These are phyloP conservation scores for Psittacula cyanocephala DNA, from an alignment of 2,113 vertebrate species.

Conservation along the genomic window DNA sequence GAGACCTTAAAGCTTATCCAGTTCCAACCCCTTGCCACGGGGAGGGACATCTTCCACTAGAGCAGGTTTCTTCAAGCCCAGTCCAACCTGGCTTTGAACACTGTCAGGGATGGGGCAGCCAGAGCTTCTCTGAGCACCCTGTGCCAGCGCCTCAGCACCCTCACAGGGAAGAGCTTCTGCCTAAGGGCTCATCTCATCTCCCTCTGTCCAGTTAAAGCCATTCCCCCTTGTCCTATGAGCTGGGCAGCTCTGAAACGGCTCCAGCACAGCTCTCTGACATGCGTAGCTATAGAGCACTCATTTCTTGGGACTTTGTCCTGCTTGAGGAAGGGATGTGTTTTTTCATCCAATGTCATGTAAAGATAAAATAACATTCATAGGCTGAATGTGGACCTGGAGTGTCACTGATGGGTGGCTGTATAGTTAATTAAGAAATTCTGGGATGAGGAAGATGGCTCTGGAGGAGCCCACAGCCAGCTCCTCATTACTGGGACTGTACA, in stretches of 20 bases:
- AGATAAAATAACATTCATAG: not conserved
- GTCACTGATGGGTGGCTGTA: not conserved
- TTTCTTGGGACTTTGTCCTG: not conserved
- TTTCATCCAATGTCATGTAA: accelerated
- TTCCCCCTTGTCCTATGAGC: not conserved
- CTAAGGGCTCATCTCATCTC: not conserved
- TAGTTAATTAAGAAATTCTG: not conserved
- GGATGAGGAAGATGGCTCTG: not conserved
- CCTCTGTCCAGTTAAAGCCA: not conserved
- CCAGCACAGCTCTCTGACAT: not conserved
- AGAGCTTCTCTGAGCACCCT: not conserved
- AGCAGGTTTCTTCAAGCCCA: not conserved
- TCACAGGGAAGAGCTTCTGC: not conserved
- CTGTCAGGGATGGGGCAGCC: not conserved
- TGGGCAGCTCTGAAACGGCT: not conserved
- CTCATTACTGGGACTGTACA: not conserved
- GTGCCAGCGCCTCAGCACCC: not conserved
- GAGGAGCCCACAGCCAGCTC: not conserved
- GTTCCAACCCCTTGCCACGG: not conserved
- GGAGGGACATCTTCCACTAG: not conserved
- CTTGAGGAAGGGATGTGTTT: not conserved
- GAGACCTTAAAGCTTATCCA: not conserved
- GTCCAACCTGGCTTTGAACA: not conserved
- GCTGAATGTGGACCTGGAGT: not conserved
- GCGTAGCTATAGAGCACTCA: not conserved